These are phyloP conservation scores for Eupleurogrammus muticus DNA, from an alignment of 2,797 vertebrate species.

Conservation along the genomic window DNA sequence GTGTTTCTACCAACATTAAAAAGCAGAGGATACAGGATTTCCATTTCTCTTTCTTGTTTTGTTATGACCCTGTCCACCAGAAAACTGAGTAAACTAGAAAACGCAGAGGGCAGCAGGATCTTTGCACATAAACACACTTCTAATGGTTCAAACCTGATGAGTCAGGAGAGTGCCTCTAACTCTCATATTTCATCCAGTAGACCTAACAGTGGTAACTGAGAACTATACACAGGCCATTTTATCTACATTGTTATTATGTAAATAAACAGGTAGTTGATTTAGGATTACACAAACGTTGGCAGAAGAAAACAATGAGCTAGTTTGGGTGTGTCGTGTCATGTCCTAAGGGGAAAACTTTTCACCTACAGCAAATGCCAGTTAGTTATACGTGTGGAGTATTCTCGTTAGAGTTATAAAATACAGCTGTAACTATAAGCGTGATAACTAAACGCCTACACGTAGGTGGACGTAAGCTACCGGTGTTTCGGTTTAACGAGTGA, in stretches of 20 bases:
- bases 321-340: constrained; percentile 74
- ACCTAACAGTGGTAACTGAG: background rate
- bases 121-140: no score
- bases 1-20: no score
- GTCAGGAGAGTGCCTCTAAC: background rate
- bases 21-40: no score
- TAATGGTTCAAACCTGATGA: no score
- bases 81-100: no score
- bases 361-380: background rate
- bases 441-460: background rate
- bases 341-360: constrained; percentile 35
- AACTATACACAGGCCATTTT: background rate
- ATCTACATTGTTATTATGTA: background rate
- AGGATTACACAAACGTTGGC: constrained; percentile 20
- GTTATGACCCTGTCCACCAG: no score
- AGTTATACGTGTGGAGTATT: background rate
- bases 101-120: no score
- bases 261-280: constrained; percentile 6
- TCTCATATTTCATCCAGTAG: no score
- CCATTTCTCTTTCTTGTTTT: no score
- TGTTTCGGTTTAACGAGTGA: no score
- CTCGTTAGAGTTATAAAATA: background rate
- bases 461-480: background rate
- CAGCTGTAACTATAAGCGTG: fast-evolving
- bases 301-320: constrained; percentile 28